Evolutionary conservation across 2,113 vertebrate species (phyloP), one percentile per base, ranked within the genome.

Genomic region (Arothron firmamentum): DNA sequence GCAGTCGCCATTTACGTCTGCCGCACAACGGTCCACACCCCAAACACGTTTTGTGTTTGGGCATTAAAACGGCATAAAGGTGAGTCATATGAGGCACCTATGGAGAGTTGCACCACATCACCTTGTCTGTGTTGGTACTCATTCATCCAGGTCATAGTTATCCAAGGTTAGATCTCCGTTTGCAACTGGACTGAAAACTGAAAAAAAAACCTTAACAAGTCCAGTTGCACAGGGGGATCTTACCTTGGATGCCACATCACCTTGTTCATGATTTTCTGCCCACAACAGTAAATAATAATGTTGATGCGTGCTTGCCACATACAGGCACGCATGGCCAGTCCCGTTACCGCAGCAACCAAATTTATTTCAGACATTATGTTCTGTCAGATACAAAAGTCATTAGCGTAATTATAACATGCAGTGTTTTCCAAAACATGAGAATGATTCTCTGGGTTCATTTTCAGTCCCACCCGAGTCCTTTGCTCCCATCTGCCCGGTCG

Each of bases 1-100:
- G 82, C 79, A 67, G 81, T 69, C 60, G 78, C 77, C 79, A 72
- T 82, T 86, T 82, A 80, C 65, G 82, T 86, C 84, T 85, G 84
- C 81, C 73, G 62, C 77, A 71, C 52, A 52, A 59, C 77, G 19
- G 52, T 76, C 60, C 56, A 48, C 46, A 2, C 21, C 51, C 60
- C 15, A 17, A n/a, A n/a, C 45, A 47, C 4, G 43, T 15, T 45
- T 45, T 45, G 13, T 45, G 43, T 13, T 17, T 47, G 45, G 3
- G 65, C 3, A 28, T 28, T 28, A 28, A 28, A 28, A 28, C 4
- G 1, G 25, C 25, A 7, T 28, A 28, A 28, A 23, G 3, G 21
- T 23, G 25, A 28, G 25, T 28, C 25, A 28, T 28, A 7, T 28
- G 9, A 12, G 34, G 34, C 34, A 38, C 34, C 34, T 38, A 38